Evolutionary conservation across 2,888 invertebrate species (phyloP).

Genomic region (Drosophila cognata): DNA sequence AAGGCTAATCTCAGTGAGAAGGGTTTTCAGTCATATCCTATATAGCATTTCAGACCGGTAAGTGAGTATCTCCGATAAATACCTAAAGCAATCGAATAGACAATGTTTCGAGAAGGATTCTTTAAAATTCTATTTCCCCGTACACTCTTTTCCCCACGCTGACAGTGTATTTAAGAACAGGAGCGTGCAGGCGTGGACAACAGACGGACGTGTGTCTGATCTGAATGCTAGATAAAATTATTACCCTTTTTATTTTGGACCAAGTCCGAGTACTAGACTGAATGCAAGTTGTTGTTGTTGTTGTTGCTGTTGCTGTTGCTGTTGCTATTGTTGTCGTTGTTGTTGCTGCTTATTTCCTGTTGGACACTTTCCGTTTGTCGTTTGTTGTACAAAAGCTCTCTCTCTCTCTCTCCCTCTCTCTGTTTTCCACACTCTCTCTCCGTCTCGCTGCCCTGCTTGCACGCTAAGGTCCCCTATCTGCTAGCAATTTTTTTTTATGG

Average conservation of each 20-base stretch:
- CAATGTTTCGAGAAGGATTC: neutral
- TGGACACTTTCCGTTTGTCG: constrained; percentile 84
- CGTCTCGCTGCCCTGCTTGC: neutral
- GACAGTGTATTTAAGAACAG: neutral
- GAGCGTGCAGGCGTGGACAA: constrained; percentile 14
- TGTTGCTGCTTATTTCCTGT: constrained; percentile 82
- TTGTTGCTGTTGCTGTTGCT: constrained; percentile 57
- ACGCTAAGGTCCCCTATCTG: constrained; percentile 24
- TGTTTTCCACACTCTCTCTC: neutral
- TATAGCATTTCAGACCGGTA: neutral
- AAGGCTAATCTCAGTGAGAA: neutral
- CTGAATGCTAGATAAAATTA: constrained; percentile 84
- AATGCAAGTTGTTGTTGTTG: constrained; percentile 34
- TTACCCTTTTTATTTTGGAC: constrained; percentile 79
- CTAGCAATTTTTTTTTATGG: constrained; percentile 64
- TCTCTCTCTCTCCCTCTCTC: constrained; percentile 6
- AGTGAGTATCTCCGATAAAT: neutral
- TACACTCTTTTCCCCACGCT: neutral
- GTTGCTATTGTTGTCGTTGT: constrained; percentile 12
- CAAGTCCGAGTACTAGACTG: constrained; percentile 40
- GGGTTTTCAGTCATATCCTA: too few relatives aligned
- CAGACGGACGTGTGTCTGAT: constrained; percentile 82
- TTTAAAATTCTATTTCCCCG: neutral
- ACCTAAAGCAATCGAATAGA: neutral
- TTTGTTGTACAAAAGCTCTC: constrained; percentile 74